Base-by-base conservation (phyloP, 2,113 vertebrate species). In the Heterotis niloticus region DNA sequence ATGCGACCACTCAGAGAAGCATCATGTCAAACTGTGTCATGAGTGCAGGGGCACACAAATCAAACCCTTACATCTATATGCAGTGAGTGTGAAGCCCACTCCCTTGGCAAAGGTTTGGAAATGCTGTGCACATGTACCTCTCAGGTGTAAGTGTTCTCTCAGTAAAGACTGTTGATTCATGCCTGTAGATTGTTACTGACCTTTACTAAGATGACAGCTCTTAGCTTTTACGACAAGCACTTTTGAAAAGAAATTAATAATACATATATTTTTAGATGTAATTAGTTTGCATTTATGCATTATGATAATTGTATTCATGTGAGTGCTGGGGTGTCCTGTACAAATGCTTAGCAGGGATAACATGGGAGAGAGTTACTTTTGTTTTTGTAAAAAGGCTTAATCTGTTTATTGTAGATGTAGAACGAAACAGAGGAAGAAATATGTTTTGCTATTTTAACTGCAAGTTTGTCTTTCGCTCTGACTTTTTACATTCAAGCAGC, bases 51-150 rank as follows among this genome's bases (percentile, higher is more conserved):
- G 88, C 85, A 65, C 87, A 90, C 81, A 92, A 91, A 84, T 81
- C 86, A 75, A 89, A 85, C 71, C 90, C 92, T 4, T 92, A 90
- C 80, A 78, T 89, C 70, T 93, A 91, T 80, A 90, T 93, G 90
- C 91, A 87, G 34, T 93, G 80, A 82, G 76, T 23, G 57, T 16
- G 23, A 75, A 18, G 10, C 62, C 24, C 10, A 57, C 51, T 86
- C 83, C 85, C 54, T 59, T 67, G 60, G 26, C 59, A 44, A 14
- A 20, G 4, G 78, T 81, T 82, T 76, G 79, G 84, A 83, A 82
- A 84, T 82, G 51, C 0, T 78, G 77, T 13, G 44, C 57, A 54
- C 20, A 76, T 73, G 78, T 54, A 78, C 83, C 82, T 84, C 91
- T 91, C 88, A 91, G 88, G 88, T 88, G 84, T 77, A 83, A 80